Conservation (phyloP, 2,888 invertebrate genomes). For the Nephrotoma flavescens region DNA sequence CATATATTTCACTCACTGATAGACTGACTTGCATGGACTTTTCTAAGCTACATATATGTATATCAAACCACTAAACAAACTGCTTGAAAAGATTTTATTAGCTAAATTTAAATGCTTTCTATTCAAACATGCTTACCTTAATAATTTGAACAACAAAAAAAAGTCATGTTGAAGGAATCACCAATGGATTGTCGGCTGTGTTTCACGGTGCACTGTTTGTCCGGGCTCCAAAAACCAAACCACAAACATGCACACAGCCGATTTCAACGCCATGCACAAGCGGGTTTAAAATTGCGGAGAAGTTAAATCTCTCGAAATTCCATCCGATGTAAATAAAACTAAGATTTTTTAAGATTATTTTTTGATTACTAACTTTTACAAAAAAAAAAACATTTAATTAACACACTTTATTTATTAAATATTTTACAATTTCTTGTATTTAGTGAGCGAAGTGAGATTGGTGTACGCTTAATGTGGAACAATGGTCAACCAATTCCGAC, state of each 20-base stretch:
- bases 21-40: no score
- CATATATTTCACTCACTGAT: no score
- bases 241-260: neutral
- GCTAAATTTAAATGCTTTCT: neutral
- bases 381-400: neutral
- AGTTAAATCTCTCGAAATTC: slow-evolving; percentile 16
- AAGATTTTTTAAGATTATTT: neutral
- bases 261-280: neutral
- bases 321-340: slow-evolving; percentile 14
- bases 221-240: neutral
- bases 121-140: neutral
- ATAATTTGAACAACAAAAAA: neutral
- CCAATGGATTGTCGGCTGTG: slow-evolving; percentile 16
- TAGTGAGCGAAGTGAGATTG: slow-evolving; percentile 58
- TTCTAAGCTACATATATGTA: no score
- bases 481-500: slow-evolving; percentile 51
- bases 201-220: slow-evolving; percentile 14
- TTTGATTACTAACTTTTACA: neutral
- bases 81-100: no score
- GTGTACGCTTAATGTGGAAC: slow-evolving; percentile 66
- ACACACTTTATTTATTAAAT: slow-evolving; percentile 7
- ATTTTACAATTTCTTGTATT: slow-evolving; percentile 14
- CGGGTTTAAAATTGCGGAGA: slow-evolving; percentile 2
- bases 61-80: no score
- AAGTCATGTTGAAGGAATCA: slow-evolving; percentile 17